phyloP scores from a whole-genome alignment of 1,140 invertebrate species.

The Pseudomyrmex sp. region DNA sequence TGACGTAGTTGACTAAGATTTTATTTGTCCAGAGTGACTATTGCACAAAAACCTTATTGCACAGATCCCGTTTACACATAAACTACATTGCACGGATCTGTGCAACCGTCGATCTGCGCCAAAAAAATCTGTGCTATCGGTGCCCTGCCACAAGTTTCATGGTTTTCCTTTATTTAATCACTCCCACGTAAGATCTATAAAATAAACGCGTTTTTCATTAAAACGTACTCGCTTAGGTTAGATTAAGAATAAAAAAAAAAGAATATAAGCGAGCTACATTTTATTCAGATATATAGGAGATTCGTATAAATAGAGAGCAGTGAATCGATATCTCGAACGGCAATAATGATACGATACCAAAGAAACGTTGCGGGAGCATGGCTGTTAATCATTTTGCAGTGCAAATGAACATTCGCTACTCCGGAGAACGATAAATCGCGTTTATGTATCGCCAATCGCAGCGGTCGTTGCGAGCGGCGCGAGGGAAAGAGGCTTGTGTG shows the following conservation, averaged over 20 bases:
- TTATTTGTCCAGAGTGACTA: no score
- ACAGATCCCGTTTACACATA: no score
- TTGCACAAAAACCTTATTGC: no score
- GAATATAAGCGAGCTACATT: not conserved
- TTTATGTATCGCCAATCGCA: not conserved
- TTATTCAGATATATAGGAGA: constrained; percentile 17
- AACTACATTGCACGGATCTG: no score
- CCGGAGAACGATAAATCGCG: constrained; percentile 15
- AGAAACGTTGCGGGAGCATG: constrained; percentile 34
- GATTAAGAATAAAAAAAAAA: constrained; percentile 21
- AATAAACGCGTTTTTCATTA: not conserved
- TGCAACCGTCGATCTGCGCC: no score
- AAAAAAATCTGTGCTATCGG: no score
- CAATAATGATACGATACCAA: constrained; percentile 49
- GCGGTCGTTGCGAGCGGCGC: constrained; percentile 12
- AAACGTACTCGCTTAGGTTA: not conserved
- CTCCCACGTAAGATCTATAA: not conserved
- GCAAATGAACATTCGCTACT: constrained; percentile 6
- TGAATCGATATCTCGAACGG: constrained; percentile 39
- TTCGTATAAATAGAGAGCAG: constrained; percentile 9
- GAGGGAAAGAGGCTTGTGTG: not conserved
- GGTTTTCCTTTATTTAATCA: not conserved
- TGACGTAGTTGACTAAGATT: no score
- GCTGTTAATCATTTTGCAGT: constrained; percentile 26
- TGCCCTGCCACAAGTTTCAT: not conserved